Base-by-base conservation (phyloP, 2,113 vertebrate species). In the Brachypteracias leptosomus region DNA sequence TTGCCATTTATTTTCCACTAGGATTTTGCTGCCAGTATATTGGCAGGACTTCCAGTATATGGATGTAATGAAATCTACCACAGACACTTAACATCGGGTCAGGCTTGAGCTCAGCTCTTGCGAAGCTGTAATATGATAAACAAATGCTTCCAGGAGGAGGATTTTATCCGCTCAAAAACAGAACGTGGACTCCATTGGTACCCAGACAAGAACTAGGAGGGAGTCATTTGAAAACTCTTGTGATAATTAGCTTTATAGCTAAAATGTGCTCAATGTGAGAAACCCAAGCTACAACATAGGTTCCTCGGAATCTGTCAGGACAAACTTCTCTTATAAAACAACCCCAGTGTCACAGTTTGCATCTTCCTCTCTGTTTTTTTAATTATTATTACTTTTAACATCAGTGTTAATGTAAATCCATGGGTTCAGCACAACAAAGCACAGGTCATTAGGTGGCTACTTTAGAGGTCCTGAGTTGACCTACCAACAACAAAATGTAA, bases 1-100 rank as follows among this genome's bases (percentile, higher is more conserved):
- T 99, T 99, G 98, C 99, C 98, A 98, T 99, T 99, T 99, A 99
- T 99, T 99, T 99, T 99, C 99, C 99, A 99, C 98, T 96, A 99
- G 99, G 99, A 99, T 98, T 99, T 98, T 98, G 97, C 98, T 99
- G 99, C 99, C 99, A 98, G 99, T 98, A 98, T 98, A 99, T 99
- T 99, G 99, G 99, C 99, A 99, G 98, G 98, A 98, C 98, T 99
- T 99, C 98, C 99, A 99, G 98, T 98, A 99, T 98, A 98, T 98
- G 98, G 98, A 98, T 98, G 98, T 99, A 99, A 99, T 99, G 98
- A 99, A 99, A 99, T 99, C 99, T 98, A 99, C 98, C 98, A 97
- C 98, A 98, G 99, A 99, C 99, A 99, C 98, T 99, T 99, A 99
- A 99, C 98, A 99, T 98, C 92, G 96, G 99, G 99, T 99, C 99